Base-by-base conservation (phyloP, 2,888 invertebrate species). In the Petrolisthes manimaculis region DNA sequence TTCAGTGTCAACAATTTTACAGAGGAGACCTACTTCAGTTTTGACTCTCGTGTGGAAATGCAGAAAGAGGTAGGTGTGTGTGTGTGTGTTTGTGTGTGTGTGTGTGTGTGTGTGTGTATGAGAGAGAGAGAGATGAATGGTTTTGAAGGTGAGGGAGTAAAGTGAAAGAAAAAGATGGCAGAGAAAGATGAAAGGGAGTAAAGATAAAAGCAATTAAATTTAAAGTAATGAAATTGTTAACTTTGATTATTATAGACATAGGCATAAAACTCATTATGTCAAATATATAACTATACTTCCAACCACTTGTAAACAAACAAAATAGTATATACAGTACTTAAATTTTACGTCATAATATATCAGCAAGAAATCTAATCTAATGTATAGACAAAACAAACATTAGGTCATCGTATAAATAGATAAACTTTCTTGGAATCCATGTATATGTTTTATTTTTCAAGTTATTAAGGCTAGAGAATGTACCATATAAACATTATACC, bases 1-100 rank as follows among this genome's bases (percentile, higher is more conserved):
- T 97, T 97, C 94, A 97, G 97, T 93, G 96, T 97, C 74, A 97
- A 97, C 93, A 97, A 97, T 94, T 97, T 97, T 94, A 97, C 97
- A 80, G 97, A 97, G 93, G 97, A 97, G 94, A 96, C 96, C 3
- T 97, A 96, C 94, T 96, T 96, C 93, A 96, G 96, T 92, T 96
- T 97, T 93, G 96, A 96, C 92, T 96, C 96, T 91, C 95, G 97
- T 91, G 97, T 97, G 77, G 97, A 97, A 93, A 97, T 89, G 83
- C 90, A 90, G 80, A 90, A 90, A 69, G 89, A 90, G 86, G 88
- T 81, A 61, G 14, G 79, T 3, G 14, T 24, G 21, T 61, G 24
- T 18, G 78, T 67, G 51, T 77, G 55, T 55, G 74, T 1, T 21
- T 8, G 21, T 4, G 56, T 53, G 53, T 4, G 1, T 53, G 53